A percentile compares a stretch with the other conserved stretches of the same genome.
Conservation (phyloP, 53 echinoderm and acorn worm species). For the Mesocentrotus franciscanus region DNA sequence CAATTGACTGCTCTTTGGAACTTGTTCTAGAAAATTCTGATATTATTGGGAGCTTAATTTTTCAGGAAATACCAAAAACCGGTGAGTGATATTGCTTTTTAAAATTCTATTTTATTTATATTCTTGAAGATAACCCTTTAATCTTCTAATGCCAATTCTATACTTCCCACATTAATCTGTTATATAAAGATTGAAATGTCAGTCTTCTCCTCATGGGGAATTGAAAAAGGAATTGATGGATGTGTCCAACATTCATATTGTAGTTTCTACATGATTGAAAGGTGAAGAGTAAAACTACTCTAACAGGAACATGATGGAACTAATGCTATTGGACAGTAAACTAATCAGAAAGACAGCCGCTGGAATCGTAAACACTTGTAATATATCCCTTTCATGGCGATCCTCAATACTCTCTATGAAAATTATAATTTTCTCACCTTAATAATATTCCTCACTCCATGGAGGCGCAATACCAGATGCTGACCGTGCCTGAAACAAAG, state of each 20-base stretch:
- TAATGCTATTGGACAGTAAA: too few species aligned
- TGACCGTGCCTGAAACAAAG: constrained; percentile 76
- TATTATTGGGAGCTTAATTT: neutral
- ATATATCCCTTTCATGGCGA: too few species aligned
- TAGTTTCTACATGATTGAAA: too few species aligned
- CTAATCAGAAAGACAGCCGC: neutral
- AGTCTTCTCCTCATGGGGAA: neutral
- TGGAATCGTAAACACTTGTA: neutral
- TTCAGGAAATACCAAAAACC: neutral
- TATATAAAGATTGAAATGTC: neutral
- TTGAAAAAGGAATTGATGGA: neutral
- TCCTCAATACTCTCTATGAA: neutral
- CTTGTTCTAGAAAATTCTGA: neutral
- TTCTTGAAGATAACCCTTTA: neutral
- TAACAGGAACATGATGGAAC: too few species aligned
- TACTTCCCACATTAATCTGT: neutral
- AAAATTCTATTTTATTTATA: neutral
- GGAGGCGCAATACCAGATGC: constrained; percentile 76
- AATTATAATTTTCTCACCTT: constrained; percentile 63
- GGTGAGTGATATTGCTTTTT: neutral
- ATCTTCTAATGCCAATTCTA: neutral
- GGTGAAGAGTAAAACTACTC: too few species aligned
- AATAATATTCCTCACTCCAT: constrained; percentile 76
- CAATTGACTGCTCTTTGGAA: neutral
- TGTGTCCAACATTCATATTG: neutral